Conservation (phyloP, 2,888 invertebrate genomes). For the Noctua pronuba region DNA sequence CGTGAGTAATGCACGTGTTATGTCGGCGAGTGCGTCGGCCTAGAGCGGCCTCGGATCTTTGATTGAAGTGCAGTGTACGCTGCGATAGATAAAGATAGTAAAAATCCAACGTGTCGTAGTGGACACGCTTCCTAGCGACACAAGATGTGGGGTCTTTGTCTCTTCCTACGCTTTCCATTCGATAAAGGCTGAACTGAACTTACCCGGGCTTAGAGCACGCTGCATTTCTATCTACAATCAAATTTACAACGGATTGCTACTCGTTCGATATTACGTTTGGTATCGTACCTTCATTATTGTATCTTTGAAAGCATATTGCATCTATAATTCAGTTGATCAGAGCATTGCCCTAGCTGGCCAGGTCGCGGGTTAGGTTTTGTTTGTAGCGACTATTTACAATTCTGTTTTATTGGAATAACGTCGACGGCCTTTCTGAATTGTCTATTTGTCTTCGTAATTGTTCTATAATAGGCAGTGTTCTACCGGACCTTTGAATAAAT, state of each 20-base stretch:
- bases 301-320: slow-evolving; percentile 70
- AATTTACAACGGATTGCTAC: slow-evolving; percentile 80
- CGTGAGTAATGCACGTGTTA: slow-evolving; percentile 91
- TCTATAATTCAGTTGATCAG: slow-evolving; percentile 68
- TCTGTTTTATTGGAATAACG: slow-evolving; percentile 64
- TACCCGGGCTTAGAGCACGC: slow-evolving; percentile 72
- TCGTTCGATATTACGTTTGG: slow-evolving; percentile 72
- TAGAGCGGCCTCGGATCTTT: slow-evolving; percentile 87
- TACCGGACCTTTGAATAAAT: slow-evolving; percentile 31
- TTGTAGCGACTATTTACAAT: slow-evolving; percentile 61
- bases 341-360: slow-evolving; percentile 66
- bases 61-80: slow-evolving; percentile 84
- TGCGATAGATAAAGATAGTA: slow-evolving; percentile 80
- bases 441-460: slow-evolving; percentile 64
- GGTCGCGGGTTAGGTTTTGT: slow-evolving; percentile 63
- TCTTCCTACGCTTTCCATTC: slow-evolving; percentile 76
- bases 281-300: slow-evolving; percentile 67
- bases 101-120: slow-evolving; percentile 71
- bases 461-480: slow-evolving; percentile 48
- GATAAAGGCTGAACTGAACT: slow-evolving; percentile 75
- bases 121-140: slow-evolving; percentile 66
- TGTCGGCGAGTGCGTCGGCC: slow-evolving; percentile 88
- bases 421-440: slow-evolving; percentile 55
- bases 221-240: slow-evolving; percentile 82
- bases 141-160: slow-evolving; percentile 79